These are phyloP conservation scores for Pogonocichla stellata DNA, from an alignment of 2,113 vertebrate genomes.

Conservation along the genomic window DNA sequence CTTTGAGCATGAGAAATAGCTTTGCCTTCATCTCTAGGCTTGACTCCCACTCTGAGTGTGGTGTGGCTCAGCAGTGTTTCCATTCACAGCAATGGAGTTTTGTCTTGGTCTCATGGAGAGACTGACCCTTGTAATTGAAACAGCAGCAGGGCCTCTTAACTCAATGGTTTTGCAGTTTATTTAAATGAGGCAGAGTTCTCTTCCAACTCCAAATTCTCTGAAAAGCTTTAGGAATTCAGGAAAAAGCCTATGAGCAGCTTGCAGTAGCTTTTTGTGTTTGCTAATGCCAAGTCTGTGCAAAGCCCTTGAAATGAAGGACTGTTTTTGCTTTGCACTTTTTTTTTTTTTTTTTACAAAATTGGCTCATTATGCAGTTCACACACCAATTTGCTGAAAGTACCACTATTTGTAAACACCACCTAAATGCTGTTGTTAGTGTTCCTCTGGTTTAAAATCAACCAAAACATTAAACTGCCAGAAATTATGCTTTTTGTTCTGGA, in stretches of 20 bases:
- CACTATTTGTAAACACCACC: background rate
- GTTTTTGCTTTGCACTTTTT: background rate
- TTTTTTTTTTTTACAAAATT: background rate
- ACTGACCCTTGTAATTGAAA: background rate
- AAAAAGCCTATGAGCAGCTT: background rate
- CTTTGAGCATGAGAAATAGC: background rate
- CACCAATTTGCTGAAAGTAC: background rate
- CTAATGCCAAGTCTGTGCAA: background rate
- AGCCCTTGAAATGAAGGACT: background rate
- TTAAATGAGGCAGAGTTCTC: background rate
- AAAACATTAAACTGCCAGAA: background rate
- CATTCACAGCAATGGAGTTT: background rate
- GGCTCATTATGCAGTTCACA: background rate
- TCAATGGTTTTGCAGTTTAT: background rate
- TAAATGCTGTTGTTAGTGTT: background rate
- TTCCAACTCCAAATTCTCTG: background rate
- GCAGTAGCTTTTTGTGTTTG: background rate
- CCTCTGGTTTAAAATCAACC: background rate
- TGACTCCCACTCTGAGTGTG: fast-evolving
- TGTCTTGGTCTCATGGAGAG: background rate
- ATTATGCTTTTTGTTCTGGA: background rate
- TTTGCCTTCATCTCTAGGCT: background rate
- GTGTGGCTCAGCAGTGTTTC: background rate
- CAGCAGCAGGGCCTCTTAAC: background rate
- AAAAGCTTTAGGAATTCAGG: background rate